These are phyloP conservation scores for Crocallis elinguaria DNA, from an alignment of 2,888 invertebrate species.

Conservation along the genomic window DNA sequence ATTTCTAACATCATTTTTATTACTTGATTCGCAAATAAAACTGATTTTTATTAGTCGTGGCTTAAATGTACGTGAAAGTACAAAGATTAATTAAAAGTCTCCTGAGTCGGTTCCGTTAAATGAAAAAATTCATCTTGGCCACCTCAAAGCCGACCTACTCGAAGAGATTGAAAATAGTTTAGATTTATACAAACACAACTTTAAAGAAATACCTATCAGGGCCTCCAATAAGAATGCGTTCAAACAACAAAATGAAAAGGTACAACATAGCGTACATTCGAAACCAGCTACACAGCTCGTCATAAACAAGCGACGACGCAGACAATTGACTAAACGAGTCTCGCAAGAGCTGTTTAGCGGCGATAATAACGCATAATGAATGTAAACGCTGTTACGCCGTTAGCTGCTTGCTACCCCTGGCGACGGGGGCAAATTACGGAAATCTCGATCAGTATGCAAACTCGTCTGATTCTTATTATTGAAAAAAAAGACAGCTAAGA, in stretches of 20 bases:
- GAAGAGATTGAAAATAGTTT: no score
- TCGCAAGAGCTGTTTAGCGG: constrained; percentile 70
- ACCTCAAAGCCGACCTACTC: no score
- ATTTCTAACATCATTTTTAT: no score
- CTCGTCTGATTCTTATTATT: background rate
- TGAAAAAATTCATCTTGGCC: no score
- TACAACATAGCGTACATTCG: background rate
- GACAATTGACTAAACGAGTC: constrained; percentile 69
- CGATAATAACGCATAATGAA: constrained; percentile 80
- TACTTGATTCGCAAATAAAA: no score
- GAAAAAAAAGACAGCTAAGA: no score
- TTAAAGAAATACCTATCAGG: no score
- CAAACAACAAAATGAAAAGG: background rate
- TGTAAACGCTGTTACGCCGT: constrained; percentile 54
- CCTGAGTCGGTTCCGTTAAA: no score
- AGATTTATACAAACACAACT: no score
- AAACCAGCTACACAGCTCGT: constrained; percentile 22
- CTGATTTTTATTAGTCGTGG: no score
- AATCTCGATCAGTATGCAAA: constrained; percentile 8
- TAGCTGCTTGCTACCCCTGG: constrained; percentile 44
- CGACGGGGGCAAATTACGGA: constrained; percentile 31
- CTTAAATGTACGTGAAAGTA: no score
- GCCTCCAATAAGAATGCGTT: background rate
- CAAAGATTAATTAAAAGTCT: no score
- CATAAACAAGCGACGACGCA: constrained; percentile 56